Base-by-base conservation (phyloP, 2,113 vertebrate genomes). In the Brachyistius frenatus region DNA sequence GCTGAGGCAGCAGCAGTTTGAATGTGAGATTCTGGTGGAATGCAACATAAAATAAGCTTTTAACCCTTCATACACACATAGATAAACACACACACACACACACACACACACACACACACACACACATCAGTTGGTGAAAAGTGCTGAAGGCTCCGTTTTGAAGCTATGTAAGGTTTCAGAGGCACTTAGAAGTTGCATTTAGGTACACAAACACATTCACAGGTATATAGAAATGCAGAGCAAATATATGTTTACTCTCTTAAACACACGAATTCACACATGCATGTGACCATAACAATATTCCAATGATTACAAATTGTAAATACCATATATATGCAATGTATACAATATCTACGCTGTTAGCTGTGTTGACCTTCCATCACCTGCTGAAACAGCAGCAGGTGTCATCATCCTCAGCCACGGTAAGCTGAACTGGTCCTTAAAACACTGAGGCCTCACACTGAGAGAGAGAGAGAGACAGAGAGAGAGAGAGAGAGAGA, bases 1-100 rank as follows among this genome's bases (percentile, higher is more conserved):
- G 80, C 86, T 92, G 89, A 92, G 89, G 74, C 84, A 90, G 89
- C 91, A 85, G 66, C 78, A 50, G 73, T 41, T 7, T 78, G 73
- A 63, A 81, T 85, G 83, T 73, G 78, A 85, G 81, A 56, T 76
- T 81, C 61, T 81, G 70, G 55, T 85, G 88, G 81, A 84, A 86
- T 86, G 83, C 79, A 67, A 58, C 66, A 78, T 78, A 81, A 79
- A 55, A 68, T 73, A 76, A 72, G n/a, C 37, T 32, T 84, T 80
- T 87, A 84, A 81, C 78, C 53, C 73, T 63, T 70, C 50, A 47
- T 39, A 56, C 70, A 33, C 39, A 70, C 81, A 49, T 66, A 46
- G 56, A 52, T 44, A 61, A 74, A 66, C 83, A 62, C 55, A 76
- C 74, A 67, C 54, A 69, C 50, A 72, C 53, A 67, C 14, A 47